Evolutionary conservation across 1,140 invertebrate species (phyloP), one percentile per base, ranked within the genome.

Genomic region (Musca vetustissima): DNA sequence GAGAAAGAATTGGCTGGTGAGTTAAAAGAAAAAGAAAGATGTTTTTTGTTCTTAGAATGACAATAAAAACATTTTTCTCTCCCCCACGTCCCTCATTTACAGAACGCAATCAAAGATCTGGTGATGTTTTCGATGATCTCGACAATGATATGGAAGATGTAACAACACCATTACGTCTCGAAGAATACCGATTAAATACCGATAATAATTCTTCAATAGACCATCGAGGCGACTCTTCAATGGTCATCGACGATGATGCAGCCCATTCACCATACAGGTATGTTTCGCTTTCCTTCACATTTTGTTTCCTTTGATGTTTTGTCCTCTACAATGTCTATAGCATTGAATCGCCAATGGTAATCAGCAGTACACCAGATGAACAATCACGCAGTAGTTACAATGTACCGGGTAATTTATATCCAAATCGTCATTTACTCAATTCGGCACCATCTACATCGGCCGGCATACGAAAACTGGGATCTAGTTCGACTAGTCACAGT

Each of bases 331-430:
- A 47, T 24, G 52, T 32, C 28, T 32, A 25, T 50, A 81, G 79
- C 55, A 50, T 81, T 43, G 76, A 73, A 6, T 81, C 79, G 2
- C 74, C 72, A 13, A 77, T 71, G 2, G 76, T 81, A 7, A 71
- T 76, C 15, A 81, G 77, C 70, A 81, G 79, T 49, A 81, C 79
- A 3, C 79, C 79, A 1, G 79, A 79, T 64, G 73, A 70, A 1
- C 75, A 70, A 25, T 70, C 69, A 13, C 69, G 70, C 28, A 55
- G 67, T 25, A 72, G 67, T 55, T 69, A 61, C 17, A 70, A 69
- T 65, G 47, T 70, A 17, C 64, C 69, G 2, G 69, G 70, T 25
- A 72, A 64, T 32, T 67, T 66, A 32, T 66, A 72, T 24, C 66
- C 53, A 9, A 70, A 72, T 59, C 66, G 67, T 59, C 22, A 25